Evolutionary conservation across 2,113 vertebrate species (phyloP).

Genomic region (Crotophaga sulcirostris): DNA sequence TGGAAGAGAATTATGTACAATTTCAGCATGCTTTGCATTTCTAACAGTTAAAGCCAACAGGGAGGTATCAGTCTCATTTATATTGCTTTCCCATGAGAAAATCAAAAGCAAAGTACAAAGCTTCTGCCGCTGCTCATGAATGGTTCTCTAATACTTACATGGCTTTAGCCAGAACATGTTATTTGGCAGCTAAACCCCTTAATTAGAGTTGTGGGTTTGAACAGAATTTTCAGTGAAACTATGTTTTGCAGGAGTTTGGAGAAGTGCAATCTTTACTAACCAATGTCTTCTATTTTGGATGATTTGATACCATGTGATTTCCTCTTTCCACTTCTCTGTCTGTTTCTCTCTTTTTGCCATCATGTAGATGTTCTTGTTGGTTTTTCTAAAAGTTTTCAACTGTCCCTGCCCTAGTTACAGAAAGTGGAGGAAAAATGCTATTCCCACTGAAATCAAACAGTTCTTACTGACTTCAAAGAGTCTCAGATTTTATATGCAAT

Average conservation of each 20-base stretch:
- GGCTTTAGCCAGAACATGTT: slow-evolving; percentile 74
- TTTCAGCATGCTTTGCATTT: slow-evolving; percentile 85
- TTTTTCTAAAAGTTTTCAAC: slow-evolving; percentile 13
- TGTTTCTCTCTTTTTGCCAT: slow-evolving; percentile 2
- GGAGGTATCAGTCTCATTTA: slow-evolving; percentile 88
- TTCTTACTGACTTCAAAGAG: slow-evolving; percentile 18
- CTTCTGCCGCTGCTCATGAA: slow-evolving; percentile 80
- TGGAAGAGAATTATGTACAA: slow-evolving; percentile 89
- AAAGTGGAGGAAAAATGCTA: not conserved
- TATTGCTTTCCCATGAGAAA: slow-evolving; percentile 87
- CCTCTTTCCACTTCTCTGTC: slow-evolving; percentile 20
- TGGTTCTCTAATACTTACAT: slow-evolving; percentile 79
- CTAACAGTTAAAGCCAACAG: slow-evolving; percentile 82
- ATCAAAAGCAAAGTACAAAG: slow-evolving; percentile 84
- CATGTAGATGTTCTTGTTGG: slow-evolving; percentile 25
- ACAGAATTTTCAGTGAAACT: slow-evolving; percentile 71
- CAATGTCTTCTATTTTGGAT: slow-evolving; percentile 67
- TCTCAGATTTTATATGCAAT: not conserved
- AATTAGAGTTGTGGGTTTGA: slow-evolving; percentile 75
- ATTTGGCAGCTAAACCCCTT: slow-evolving; percentile 77
- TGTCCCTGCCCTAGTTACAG: not conserved
- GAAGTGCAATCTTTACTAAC: slow-evolving; percentile 63
- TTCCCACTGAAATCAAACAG: not conserved
- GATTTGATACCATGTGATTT: slow-evolving; percentile 43
- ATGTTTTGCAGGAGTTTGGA: slow-evolving; percentile 60